Evolutionary conservation across 1,140 invertebrate genomes (phyloP), one percentile per base, ranked within the genome.

Genomic region (Leptopilina boulardi): DNA sequence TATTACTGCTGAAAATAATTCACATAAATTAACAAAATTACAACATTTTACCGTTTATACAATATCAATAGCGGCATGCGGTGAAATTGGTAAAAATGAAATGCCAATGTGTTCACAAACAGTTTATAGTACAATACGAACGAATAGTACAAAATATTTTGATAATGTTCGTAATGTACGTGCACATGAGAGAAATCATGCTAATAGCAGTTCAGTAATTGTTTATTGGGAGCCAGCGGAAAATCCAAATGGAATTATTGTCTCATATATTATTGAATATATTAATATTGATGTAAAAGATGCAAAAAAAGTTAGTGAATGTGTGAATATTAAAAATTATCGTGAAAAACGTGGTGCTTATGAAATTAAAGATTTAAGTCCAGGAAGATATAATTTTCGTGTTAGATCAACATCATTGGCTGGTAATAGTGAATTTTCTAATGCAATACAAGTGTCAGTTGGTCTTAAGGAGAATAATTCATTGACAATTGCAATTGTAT

Each of bases 321-420:
- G 87, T 19, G 76, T 88, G n/a, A 71, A 81, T 0, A 71, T 75
- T 26, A 70, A 13, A 0, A 11, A 56, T 0, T 44, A 19, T 2
- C 70, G 19, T 6, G 66, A 80, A 8, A 77, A 78, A 59, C 70
- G 47, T 4, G 18, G 26, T 15, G 78, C 18, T 6, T 74, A 85
- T 34, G 72, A 76, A n/a, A 79, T 89, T 0, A 81, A 44, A 6
- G 85, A 89, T 66, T 82, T 96, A 1, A 82, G 85, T 51, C 92
- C 94, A 9, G 95, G 95, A 2, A 92, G 92, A 73, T 96, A 96
- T 84, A 91, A 92, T 23, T 71, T 95, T 11, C 85, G 91, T 42
- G 89, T 96, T 0, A 89, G 92, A 73, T 93, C 94, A 0, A 92
- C 91, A 2, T 95, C 95, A 1, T 82, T 95, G 15, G 93, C 93